Evolutionary conservation across 2,113 vertebrate species (phyloP).

Genomic region (Ceyx margarethae): DNA sequence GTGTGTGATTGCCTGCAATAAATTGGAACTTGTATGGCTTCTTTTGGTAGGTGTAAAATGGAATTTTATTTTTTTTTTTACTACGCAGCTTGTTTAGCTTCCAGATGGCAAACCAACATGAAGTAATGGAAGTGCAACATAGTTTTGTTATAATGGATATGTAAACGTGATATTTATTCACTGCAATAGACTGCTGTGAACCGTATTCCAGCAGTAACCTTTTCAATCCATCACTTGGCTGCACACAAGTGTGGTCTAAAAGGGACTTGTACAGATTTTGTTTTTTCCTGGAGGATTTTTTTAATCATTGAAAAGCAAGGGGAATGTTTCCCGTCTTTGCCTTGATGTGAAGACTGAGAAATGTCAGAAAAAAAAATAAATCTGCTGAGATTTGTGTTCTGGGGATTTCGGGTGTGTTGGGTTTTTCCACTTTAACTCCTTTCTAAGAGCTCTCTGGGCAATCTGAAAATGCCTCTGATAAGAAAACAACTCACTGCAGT

Average conservation of each 20-base stretch:
- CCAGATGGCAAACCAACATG: conserved; percentile 77
- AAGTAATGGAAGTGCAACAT: conserved; percentile 55
- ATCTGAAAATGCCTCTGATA: neutral
- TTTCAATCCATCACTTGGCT: conserved; percentile 43
- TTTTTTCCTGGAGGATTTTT: neutral
- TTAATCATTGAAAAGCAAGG: neutral
- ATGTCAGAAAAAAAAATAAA: neutral
- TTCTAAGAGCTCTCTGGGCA: neutral
- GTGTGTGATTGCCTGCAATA: conserved; percentile 40
- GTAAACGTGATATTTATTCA: conserved; percentile 77
- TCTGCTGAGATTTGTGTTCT: neutral
- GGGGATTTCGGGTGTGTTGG: neutral
- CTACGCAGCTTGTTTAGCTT: conserved; percentile 68
- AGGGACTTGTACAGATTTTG: neutral
- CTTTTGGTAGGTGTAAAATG: conserved; percentile 66
- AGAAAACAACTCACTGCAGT: neutral
- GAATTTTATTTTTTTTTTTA: conserved; percentile 60
- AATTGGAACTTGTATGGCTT: conserved; percentile 34
- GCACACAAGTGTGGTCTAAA: neutral
- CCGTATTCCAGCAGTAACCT: conserved; percentile 56
- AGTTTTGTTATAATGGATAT: conserved; percentile 71
- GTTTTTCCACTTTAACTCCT: neutral
- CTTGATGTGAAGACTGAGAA: neutral
- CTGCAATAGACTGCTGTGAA: conserved; percentile 65
- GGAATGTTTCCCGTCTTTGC: neutral